Evolutionary conservation across 2,888 invertebrate species (phyloP), one percentile per base, ranked within the genome.

Genomic region (Nasonia oneida): DNA sequence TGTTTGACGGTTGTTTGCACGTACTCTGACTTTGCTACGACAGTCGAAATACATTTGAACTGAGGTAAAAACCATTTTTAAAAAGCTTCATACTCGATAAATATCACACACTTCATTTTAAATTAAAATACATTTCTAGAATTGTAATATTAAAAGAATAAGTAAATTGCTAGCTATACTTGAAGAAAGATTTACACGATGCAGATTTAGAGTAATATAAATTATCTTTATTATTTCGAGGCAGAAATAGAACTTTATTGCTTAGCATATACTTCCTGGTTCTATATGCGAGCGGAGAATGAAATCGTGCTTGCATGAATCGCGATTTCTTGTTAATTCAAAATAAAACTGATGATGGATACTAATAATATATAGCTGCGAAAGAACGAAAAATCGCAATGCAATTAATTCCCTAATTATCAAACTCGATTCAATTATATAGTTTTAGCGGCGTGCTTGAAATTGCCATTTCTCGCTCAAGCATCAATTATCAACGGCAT

Each of bases 161-260:
- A 61, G 61, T 61, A 18, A n/a, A 23, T 4, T 23, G 37, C 37
- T 37, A 83, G 18, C 18, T 70, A n/a, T n/a, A 23, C 76, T 83
- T 29, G 70, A 67, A 77, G 78, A 78, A 78, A 83, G 78, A 78
- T 83, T 83, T 78, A 83, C 61, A 6, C 61, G 50, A 47, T 73
- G 42, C 78, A 78, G 78, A 83, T 78, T 77, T 77, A 78, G 78
- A 61, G 78, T 78, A 83, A 73, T 78, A 73, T 83, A 83, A 83
- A 78, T 71, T 78, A 78, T 83, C 61, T 78, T 83, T 78, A 78
- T 76, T 78, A 78, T 83, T 78, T 78, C 42, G 33, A 78, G 33
- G 57, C 73, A 78, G 61, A 83, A 78, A 78, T 83, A 83, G 83
- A 83, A 73, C 57, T 76, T 67, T 67, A 70, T 82, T 82, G 39